These are phyloP conservation scores for Chrysopilus asiliformis DNA, from an alignment of 2,888 invertebrate species.

Conservation along the genomic window DNA sequence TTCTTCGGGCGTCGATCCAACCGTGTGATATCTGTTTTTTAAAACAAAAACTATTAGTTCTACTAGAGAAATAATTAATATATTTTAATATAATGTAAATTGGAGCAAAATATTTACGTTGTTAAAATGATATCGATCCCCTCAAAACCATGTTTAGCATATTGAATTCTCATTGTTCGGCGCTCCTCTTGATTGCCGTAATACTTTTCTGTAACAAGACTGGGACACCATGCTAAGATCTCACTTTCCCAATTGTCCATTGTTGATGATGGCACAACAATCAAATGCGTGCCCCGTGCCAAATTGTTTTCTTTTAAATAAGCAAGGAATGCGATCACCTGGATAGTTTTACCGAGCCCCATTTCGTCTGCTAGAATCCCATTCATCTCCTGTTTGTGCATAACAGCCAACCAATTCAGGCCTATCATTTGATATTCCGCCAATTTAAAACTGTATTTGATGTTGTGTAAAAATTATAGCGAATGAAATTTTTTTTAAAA, in stretches of 20 bases:
- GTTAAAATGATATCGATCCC: conserved; percentile 76
- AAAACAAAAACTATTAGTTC: too few relatives aligned
- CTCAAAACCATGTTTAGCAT: conserved; percentile 55
- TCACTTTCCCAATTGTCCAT: conserved; percentile 81
- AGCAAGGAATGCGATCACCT: conserved; percentile 83
- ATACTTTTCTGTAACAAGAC: conserved; percentile 69
- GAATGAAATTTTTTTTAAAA: not conserved
- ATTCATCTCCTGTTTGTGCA: conserved; percentile 79
- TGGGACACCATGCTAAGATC: conserved; percentile 62
- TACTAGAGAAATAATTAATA: too few relatives aligned
- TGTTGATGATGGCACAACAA: conserved; percentile 94
- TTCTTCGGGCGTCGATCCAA: conserved; percentile 69
- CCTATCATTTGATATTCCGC: conserved; percentile 82
- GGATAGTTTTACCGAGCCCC: conserved; percentile 90
- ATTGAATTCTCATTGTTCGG: conserved; percentile 58
- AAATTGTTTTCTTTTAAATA: conserved; percentile 71
- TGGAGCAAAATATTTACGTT: conserved; percentile 47
- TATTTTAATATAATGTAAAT: too few relatives aligned
- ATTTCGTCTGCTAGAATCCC: conserved; percentile 96
- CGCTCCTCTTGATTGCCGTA: conserved; percentile 81
- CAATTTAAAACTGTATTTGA: conserved; percentile 48
- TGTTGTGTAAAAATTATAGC: too few relatives aligned
- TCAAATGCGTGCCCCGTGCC: conserved; percentile 67
- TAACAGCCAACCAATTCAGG: conserved; percentile 82
- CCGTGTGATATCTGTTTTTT: conserved; percentile 38